phyloP scores from a whole-genome alignment of 2,888 invertebrate genomes.

The Phrixothrix hirtus region DNA sequence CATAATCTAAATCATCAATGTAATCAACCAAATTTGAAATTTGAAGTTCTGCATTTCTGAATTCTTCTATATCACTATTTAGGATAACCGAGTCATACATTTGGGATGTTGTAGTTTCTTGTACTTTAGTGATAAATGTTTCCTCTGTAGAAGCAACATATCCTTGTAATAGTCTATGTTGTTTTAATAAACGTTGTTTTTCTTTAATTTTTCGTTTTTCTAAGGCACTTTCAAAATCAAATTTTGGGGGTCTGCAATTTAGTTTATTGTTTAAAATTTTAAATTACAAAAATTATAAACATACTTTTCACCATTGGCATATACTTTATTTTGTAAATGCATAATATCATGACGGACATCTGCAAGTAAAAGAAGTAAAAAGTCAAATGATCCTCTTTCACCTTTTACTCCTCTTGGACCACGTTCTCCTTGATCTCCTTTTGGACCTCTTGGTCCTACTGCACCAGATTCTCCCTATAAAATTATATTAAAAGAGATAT shows the following conservation, averaged over 20 bases:
- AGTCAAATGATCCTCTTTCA: constrained; percentile 66
- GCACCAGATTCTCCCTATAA: constrained; percentile 65
- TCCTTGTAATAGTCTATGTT: constrained; percentile 48
- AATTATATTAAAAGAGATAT: background rate
- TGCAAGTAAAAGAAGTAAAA: constrained; percentile 66
- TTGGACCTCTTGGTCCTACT: constrained; percentile 64
- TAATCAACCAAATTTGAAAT: constrained; percentile 18
- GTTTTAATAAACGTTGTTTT: constrained; percentile 45
- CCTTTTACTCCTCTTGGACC: constrained; percentile 65
- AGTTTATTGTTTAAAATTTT: background rate
- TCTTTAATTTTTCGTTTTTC: constrained; percentile 61
- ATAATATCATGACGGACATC: constrained; percentile 67
- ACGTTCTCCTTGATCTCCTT: constrained; percentile 63
- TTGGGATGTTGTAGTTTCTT: constrained; percentile 19
- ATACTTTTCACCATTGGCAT: constrained; percentile 61
- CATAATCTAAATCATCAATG: constrained; percentile 33
- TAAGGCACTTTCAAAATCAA: constrained; percentile 64
- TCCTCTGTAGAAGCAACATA: constrained; percentile 31
- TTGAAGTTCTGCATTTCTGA: constrained; percentile 5
- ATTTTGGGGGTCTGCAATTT: constrained; percentile 63
- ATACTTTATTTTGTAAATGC: constrained; percentile 64
- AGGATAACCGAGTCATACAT: background rate
- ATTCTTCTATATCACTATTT: constrained; percentile 17
- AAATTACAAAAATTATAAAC: constrained; percentile 30
- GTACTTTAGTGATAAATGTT: constrained; percentile 2